Evolutionary conservation across 2,113 vertebrate genomes (phyloP).

Genomic region (Anguilla rostrata): DNA sequence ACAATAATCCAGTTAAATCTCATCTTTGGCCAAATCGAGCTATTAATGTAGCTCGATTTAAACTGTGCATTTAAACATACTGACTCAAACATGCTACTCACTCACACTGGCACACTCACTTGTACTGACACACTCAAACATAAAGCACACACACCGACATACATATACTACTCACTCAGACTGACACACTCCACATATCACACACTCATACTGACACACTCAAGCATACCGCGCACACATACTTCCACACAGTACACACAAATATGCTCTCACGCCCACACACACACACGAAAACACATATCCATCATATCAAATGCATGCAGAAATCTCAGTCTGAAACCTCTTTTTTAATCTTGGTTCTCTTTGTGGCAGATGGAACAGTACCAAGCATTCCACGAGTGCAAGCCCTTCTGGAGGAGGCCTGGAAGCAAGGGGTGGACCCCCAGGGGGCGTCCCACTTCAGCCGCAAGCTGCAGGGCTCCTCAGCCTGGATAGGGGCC

Average conservation of each 20-base stretch:
- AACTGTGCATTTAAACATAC: too few relatives aligned
- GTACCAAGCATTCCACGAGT: conserved; percentile 87
- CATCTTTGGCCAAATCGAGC: too few relatives aligned
- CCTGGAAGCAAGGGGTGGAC: conserved; percentile 89
- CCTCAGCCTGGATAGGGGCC: conserved; percentile 92
- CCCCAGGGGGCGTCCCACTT: conserved; percentile 90
- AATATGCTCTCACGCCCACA: not conserved
- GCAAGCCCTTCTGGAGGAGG: conserved; percentile 87
- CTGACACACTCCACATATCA: not conserved
- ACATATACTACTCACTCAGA: not conserved
- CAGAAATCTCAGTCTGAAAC: too few relatives aligned
- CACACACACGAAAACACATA: too few relatives aligned
- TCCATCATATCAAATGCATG: not conserved
- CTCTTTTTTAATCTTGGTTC: not conserved
- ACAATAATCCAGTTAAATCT: too few relatives aligned
- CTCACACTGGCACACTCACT: not conserved
- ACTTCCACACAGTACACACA: too few relatives aligned
- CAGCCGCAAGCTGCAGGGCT: conserved; percentile 76
- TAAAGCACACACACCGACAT: not conserved
- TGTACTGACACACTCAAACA: not conserved
- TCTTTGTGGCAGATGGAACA: conserved; percentile 63
- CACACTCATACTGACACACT: not conserved
- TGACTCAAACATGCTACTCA: not conserved
- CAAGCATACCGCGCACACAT: not conserved
- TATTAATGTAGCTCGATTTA: too few relatives aligned